Evolutionary conservation across 2,888 invertebrate genomes (phyloP), one percentile per base, ranked within the genome.

Genomic region (Dicycla oo): DNA sequence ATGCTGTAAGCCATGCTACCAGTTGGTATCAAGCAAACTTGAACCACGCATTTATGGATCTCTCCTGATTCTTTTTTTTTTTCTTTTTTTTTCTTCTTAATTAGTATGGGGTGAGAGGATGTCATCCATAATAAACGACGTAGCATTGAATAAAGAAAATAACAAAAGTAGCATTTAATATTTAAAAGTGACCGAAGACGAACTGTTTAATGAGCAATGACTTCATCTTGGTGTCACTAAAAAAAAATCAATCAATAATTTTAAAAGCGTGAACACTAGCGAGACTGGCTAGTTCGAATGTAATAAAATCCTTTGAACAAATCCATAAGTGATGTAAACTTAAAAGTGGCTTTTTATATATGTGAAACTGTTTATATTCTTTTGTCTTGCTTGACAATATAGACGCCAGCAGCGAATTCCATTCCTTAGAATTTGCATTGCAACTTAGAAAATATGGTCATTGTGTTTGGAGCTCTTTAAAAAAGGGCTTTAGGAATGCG

Each of bases 351-450:
- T 30, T 60, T 30, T 13, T 47, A 13, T 56, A 18, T 61, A 18
- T 61, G 49, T 56, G 45, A 49, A 20, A 49, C 30, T 51, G 47
- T 43, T 78, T 57, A 65, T 72, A 78, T 74, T 73, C 62, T 74
- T 79, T 79, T 79, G 64, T 69, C 40, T 56, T 47, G 53, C 40
- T 56, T 47, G 53, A 51, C 53, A 61, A 45, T 54, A 23, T 64
- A 68, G 74, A 79, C 74, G 74, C 79, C 74, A 74, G 63, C 61
- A 62, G 45, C 43, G 47, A 63, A 70, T 70, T 69, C 80, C 54
- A 43, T 65, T 56, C 56, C 56, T 57, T 51, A 67, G 65, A 70
- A 80, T 78, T 80, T 78, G 54, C 78, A 78, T 80, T 54, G 65
- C 40, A 63, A 75, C 45, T 66, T 51, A 63, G 66, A 66, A 75